Evolutionary conservation across 2,113 vertebrate genomes (phyloP), one percentile per base, ranked within the genome.

Genomic region (Callionymus lyra): DNA sequence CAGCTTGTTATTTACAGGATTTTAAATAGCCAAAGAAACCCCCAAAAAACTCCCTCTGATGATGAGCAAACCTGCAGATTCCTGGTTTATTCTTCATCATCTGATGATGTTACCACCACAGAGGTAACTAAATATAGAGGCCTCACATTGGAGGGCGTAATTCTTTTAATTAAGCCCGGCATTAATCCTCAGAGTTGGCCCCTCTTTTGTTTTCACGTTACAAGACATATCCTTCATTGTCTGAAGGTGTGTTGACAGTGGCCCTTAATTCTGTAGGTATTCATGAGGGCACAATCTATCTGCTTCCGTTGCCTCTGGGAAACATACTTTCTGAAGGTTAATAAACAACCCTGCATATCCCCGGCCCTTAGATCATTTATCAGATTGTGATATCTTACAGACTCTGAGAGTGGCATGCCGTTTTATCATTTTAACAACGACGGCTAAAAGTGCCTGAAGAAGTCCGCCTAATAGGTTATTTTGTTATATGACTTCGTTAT

Each of bases 361-460:
- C 42, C 15, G 49, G 63, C 66, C 58, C 66, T 11, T 37, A 73
- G 69, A 80, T 85, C 77, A 81, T 84, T 82, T 68, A 83, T 85
- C 80, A 85, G 76, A 69, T 79, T 64, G 62, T 12, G 70, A 74
- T 84, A 76, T 68, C 69, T 76, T 68, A 80, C 79, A 77, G 76
- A 80, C 71, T 73, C 39, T 13, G 53, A 80, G 81, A 84, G 73
- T 80, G 80, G 70, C 80, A 56, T 68, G 73, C 56, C 63, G 65
- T 80, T 84, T 84, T 80, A 80, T 84, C 77, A 84, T 82, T 75
- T 81, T 84, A 84, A 84, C 81, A 82, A 76, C 37, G 76, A 72
- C 44, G 60, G 72, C 74, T 74, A 70, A 84, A 76, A 79, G 70
- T 72, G 80, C 77, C 84, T 55, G 46, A 51, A 83, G 77, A 84